Evolutionary conservation across 2,888 invertebrate genomes (phyloP), one percentile per base, ranked within the genome.

Genomic region (Alcis repandata): DNA sequence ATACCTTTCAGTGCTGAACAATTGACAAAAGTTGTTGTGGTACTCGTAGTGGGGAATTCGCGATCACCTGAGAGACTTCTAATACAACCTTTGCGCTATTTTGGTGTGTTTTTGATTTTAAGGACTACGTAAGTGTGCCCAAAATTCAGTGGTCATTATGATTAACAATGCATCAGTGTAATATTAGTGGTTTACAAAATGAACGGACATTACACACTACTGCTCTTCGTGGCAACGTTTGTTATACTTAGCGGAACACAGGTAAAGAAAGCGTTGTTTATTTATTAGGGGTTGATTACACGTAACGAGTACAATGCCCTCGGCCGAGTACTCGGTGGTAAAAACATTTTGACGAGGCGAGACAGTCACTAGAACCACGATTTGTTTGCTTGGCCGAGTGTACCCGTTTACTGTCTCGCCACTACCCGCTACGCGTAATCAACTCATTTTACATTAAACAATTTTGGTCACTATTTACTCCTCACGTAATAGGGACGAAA

Each of bases 21-120:
- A 87, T 85, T 78, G 85, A 90, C 87, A 87, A 89, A 84, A 84
- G 83, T 83, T 89, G 86, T 91, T 91, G 79, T 89, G 85, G 75
- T n/a, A n/a, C n/a, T n/a, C n/a, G n/a, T 86, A 74, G 54, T 81
- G 69, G 79, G 86, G 87, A 89, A 90, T 91, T 87, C 76, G 73
- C 77, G 74, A 27, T 27, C 27, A 72, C 70, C 67, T 72, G 73
- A 71, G 32, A 17, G 10, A 13, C 19, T 51, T 77, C 56, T 72
- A 77, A 77, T 77, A 78, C 67, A 72, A 68, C 59, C 64, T 65
- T 59, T 63, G 20, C 54, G 68, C 69, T 63, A n/a, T 64, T 58
- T 58, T 63, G 54, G 45, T 59, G 51, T 49, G 48, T 19, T 62
- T 32, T 15, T 17, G 27, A 49, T 49, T 32, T 52, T 19, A 32